Conservation (phyloP, 2,113 vertebrate genomes). For the Pygoscelis adeliae region DNA sequence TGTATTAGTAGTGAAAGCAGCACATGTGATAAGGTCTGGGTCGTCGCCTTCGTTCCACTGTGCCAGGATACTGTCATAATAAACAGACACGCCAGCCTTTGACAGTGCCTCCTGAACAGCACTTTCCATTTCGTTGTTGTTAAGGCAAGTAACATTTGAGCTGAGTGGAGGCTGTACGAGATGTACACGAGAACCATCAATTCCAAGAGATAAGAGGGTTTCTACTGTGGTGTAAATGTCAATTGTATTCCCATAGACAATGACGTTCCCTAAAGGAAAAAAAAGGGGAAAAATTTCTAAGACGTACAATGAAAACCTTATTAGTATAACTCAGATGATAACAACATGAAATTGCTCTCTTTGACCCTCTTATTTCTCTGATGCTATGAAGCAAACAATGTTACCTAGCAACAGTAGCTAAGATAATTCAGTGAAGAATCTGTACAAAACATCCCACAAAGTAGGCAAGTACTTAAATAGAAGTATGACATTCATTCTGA, state of each 20-base stretch:
- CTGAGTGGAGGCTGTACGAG: constrained; percentile 75
- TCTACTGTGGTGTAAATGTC: constrained; percentile 84
- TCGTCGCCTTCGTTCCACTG: constrained; percentile 75
- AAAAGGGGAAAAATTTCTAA: constrained; percentile 5
- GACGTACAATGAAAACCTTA: constrained; percentile 62
- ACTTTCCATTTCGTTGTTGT: constrained; percentile 60
- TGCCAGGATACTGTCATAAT: constrained; percentile 75
- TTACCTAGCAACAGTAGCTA: constrained; percentile 81
- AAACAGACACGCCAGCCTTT: constrained; percentile 64
- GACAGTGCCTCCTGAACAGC: constrained; percentile 61
- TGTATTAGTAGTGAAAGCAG: constrained; percentile 76
- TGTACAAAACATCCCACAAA: constrained; percentile 79
- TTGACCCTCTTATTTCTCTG: constrained; percentile 73
- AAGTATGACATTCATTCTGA: constrained; percentile 70
- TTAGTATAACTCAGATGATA: constrained; percentile 71
- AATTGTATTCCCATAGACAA: constrained; percentile 88
- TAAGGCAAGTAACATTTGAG: constrained; percentile 63
- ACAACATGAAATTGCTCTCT: constrained; percentile 72
- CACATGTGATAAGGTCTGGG: constrained; percentile 73
- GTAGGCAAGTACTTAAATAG: constrained; percentile 74
- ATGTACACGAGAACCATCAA: constrained; percentile 80
- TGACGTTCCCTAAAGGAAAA: constrained; percentile 76
- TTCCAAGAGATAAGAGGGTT: constrained; percentile 79
- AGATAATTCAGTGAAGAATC: constrained; percentile 80
- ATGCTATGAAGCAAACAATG: constrained; percentile 75